These are phyloP conservation scores for Anthopleura xanthogrammica DNA, from an alignment of 92 coral and sea anemone genomes.

Conservation along the genomic window DNA sequence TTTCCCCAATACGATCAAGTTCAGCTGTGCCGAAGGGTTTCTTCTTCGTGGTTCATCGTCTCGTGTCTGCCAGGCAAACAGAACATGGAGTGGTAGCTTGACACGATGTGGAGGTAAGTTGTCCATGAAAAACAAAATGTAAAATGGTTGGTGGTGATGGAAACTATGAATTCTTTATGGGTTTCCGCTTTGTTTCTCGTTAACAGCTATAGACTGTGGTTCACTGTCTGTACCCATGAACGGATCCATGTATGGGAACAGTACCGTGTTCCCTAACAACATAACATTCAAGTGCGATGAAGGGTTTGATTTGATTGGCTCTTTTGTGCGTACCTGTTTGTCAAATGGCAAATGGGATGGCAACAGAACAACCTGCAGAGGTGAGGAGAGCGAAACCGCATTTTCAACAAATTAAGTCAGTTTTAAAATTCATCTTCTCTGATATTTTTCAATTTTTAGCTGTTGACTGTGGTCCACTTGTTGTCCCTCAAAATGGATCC, in stretches of 20 bases:
- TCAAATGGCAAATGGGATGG: slow-evolving; percentile 64
- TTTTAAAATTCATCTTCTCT: not conserved
- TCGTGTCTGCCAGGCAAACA: too few species aligned
- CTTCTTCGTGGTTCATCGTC: too few species aligned
- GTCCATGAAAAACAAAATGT: too few species aligned
- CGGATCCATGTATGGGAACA: slow-evolving; percentile 49
- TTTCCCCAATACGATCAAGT: too few species aligned
- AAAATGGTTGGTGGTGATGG: too few species aligned
- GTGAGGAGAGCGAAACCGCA: not conserved
- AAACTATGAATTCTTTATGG: too few species aligned
- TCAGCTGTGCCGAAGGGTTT: too few species aligned
- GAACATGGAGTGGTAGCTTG: too few species aligned
- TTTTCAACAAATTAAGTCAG: too few species aligned
- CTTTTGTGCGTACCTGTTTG: slow-evolving; percentile 34
- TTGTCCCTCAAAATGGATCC: slow-evolving; percentile 63
- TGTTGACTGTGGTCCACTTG: slow-evolving; percentile 61
- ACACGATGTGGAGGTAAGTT: too few species aligned
- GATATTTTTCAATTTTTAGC: slow-evolving; percentile 27
- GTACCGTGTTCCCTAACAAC: slow-evolving; percentile 51
- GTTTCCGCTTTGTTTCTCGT: too few species aligned
- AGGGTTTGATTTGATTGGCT: slow-evolving; percentile 57
- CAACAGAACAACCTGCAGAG: slow-evolving; percentile 15
- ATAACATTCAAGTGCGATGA: slow-evolving; percentile 49
- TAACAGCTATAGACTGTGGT: too few species aligned
- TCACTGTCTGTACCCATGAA: slow-evolving; percentile 42